A percentile compares a stretch with the other conserved stretches of the same genome.
phyloP scores from a whole-genome alignment of 2,113 vertebrate species.

The Puntigrus tetrazona region DNA sequence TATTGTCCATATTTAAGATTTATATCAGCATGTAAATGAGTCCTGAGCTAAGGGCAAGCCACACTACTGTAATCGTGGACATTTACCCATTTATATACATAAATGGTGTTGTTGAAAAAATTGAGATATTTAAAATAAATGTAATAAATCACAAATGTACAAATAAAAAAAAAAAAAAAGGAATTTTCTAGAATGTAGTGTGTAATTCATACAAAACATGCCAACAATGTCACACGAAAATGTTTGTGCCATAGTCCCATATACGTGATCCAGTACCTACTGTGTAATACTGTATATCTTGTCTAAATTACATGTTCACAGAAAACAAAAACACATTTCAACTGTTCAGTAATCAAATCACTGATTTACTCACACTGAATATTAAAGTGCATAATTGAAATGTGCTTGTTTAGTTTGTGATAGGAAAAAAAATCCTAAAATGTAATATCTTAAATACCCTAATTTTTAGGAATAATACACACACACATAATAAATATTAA shows the following conservation, averaged over 20 bases:
- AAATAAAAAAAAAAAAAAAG: background rate
- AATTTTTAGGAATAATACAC: too few relatives aligned
- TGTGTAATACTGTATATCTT: background rate
- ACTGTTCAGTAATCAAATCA: background rate
- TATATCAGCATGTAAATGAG: background rate
- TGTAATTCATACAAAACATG: background rate
- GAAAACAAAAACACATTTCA: background rate
- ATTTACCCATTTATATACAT: background rate
- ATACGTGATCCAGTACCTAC: background rate
- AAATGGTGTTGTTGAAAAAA: background rate
- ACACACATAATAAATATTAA: too few relatives aligned
- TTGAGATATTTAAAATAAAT: too few relatives aligned
- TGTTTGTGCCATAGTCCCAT: background rate
- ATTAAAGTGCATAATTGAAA: slow-evolving; percentile 45
- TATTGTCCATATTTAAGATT: background rate
- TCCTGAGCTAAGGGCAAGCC: background rate
- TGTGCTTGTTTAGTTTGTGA: slow-evolving; percentile 37
- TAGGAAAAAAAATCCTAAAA: background rate
- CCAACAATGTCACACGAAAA: background rate
- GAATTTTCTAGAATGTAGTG: background rate
- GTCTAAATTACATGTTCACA: background rate
- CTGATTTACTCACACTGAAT: background rate
- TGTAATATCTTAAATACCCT: too few relatives aligned
- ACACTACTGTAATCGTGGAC: background rate
- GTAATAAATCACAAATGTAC: background rate